Conservation (phyloP, 2,113 vertebrate species). For the Seriola dumerili region DNA sequence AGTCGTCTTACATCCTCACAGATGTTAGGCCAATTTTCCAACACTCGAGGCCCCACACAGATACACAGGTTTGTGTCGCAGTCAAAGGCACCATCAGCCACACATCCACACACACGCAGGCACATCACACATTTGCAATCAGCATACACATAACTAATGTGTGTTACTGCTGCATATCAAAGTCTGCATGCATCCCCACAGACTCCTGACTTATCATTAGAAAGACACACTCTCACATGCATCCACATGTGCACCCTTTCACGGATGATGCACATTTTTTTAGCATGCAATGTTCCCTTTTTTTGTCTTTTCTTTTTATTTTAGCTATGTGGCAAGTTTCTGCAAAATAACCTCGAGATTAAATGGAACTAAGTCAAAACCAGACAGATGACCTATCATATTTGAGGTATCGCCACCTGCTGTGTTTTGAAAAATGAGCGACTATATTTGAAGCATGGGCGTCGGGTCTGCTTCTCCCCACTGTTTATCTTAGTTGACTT, state of each 20-base stretch:
- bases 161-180: conserved; percentile 65
- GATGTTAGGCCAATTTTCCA: conserved; percentile 73
- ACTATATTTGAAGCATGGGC: conserved; percentile 75
- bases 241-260: conserved; percentile 17
- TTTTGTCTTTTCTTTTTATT: conserved; percentile 6
- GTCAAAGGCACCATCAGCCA: conserved; percentile 36
- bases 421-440: conserved; percentile 75
- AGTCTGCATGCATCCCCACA: conserved; percentile 48
- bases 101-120: conserved; percentile 19
- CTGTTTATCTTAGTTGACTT: conserved; percentile 79
- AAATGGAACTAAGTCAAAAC: conserved; percentile 64
- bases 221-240: conserved; percentile 31
- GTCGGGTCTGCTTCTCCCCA: conserved; percentile 61
- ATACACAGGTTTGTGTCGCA: conserved; percentile 56
- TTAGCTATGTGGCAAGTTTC: conserved; percentile 41
- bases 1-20: conserved; percentile 73
- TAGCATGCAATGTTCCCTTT: not conserved
- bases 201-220: conserved; percentile 46
- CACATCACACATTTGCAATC: conserved; percentile 37
- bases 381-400: conserved; percentile 75
- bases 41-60: conserved; percentile 56
- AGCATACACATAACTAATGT: conserved; percentile 40
- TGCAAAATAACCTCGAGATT: conserved; percentile 67
- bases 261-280: conserved; percentile 31
- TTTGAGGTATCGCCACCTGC: conserved; percentile 75